Evolutionary conservation across 2,113 vertebrate species (phyloP).

Genomic region (Chloropsis hardwickii): DNA sequence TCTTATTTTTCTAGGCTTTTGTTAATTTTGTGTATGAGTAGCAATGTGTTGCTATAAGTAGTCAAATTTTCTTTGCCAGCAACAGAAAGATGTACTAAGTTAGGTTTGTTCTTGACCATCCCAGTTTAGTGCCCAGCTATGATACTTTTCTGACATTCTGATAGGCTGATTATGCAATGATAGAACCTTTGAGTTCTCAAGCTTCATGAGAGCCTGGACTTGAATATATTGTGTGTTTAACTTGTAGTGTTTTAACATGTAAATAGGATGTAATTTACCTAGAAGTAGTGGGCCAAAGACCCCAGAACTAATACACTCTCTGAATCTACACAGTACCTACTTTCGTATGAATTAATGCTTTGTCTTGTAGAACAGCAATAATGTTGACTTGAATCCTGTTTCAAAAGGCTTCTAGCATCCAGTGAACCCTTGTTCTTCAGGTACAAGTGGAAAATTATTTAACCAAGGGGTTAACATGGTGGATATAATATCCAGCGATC

Average conservation of each 20-base stretch:
- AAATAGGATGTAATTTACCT: background rate
- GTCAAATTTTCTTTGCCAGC: background rate
- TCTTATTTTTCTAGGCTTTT: constrained; percentile 32
- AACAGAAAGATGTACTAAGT: background rate
- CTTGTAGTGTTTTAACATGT: background rate
- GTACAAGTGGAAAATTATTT: background rate
- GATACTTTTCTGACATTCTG: background rate
- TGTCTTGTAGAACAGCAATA: constrained; percentile 10
- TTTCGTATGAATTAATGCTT: background rate
- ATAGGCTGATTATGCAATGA: background rate
- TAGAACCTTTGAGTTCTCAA: background rate
- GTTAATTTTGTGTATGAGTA: background rate
- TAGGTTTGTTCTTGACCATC: background rate
- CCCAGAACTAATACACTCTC: background rate
- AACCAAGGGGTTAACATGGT: background rate
- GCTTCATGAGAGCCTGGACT: background rate
- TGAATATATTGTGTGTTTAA: background rate
- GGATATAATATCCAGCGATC: background rate
- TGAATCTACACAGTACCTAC: background rate
- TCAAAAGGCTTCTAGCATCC: background rate
- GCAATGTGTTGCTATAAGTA: background rate
- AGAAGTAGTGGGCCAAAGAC: background rate
- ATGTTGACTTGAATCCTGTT: background rate
- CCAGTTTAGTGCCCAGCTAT: background rate
- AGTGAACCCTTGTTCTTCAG: background rate